Base-by-base conservation (phyloP, 2,888 invertebrate species). In the Nemoura dubitans region DNA sequence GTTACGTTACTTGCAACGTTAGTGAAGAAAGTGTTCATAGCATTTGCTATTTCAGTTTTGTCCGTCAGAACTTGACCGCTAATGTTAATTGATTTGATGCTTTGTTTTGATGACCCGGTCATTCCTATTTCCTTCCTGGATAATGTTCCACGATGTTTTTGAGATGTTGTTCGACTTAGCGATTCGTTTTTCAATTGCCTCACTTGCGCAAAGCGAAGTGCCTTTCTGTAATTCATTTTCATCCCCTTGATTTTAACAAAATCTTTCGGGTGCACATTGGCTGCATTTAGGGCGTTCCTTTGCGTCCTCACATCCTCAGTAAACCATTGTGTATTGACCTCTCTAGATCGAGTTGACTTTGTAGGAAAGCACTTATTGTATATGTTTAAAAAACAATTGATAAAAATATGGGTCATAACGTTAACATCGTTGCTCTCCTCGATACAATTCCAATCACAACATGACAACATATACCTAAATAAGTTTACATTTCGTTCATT, bases 201-300 rank as follows among this genome's bases (percentile, higher is more conserved):
- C 21, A 21, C 59, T 59, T 59, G 59, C 59, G 59, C 59, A 21
- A 16, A 59, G 59, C 59, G 59, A 14, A 59, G 59, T 59, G 59
- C 59, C 59, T 59, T 59, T 59, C 59, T 59, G 59, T 59, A 59
- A 59, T 59, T 59, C 59, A 59, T 59, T 59, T 59, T 59, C 59
- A 59, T 59, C 21, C 10, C 59, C 59, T 59, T 59, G 59, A 59
- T 59, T 59, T 59, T 59, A 59, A 7, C 14, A 59, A 59, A 59
- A 21, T 59, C 59, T 10, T 1, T 59, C 59, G 59, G 59, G 59
- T 59, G 14, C 36, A 36, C 59, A 59, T 59, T 59, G 59, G 59
- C 59, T 59, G 59, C 59, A 59, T 21, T 59, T 10, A 36, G 36
- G 36, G 36, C 3, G 10, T 36, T 36, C 36, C 36, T 36, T 36